Conservation (phyloP, 1,140 invertebrate species). For the Drosophila pseudoananassae region DNA sequence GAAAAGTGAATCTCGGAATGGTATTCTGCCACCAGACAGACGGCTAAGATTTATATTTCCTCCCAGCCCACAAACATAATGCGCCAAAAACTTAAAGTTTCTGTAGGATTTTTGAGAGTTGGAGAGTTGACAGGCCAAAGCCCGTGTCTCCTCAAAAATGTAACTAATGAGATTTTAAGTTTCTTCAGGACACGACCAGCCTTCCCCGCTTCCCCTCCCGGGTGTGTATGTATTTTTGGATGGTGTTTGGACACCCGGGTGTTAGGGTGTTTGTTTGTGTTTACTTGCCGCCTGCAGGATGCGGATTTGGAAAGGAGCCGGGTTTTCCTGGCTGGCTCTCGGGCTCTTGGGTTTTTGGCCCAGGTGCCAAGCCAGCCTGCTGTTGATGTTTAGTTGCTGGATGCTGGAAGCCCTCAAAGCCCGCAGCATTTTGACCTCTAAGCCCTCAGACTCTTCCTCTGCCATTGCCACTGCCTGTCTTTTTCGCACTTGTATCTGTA, state of each 20-base stretch:
- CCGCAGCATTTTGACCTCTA: slow-evolving; percentile 42
- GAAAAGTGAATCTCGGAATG: slow-evolving; percentile 2
- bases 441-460: background rate
- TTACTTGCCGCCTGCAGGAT: slow-evolving; percentile 50
- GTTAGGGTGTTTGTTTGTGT: slow-evolving; percentile 37
- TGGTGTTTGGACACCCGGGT: slow-evolving; percentile 11
- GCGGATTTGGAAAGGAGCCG: slow-evolving; percentile 28
- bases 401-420: slow-evolving; percentile 15
- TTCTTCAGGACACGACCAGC: slow-evolving; percentile 7
- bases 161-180: slow-evolving; percentile 59
- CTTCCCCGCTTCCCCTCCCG: background rate
- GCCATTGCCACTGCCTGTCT: background rate
- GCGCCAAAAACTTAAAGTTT: slow-evolving; percentile 18
- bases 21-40: slow-evolving; percentile 5
- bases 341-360: background rate
- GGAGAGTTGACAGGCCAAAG: slow-evolving; percentile 33
- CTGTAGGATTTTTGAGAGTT: background rate
- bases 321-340: slow-evolving; percentile 4
- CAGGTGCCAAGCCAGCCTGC: slow-evolving; percentile 21
- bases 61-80: background rate
- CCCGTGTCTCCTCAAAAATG: slow-evolving; percentile 44
- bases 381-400: slow-evolving; percentile 28
- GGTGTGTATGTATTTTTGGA: slow-evolving; percentile 8
- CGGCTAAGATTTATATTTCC: slow-evolving; percentile 5
- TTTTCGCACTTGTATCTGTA: slow-evolving; percentile 27